phyloP scores from a whole-genome alignment of 2,113 vertebrate genomes.

The Alligator mississippiensis region DNA sequence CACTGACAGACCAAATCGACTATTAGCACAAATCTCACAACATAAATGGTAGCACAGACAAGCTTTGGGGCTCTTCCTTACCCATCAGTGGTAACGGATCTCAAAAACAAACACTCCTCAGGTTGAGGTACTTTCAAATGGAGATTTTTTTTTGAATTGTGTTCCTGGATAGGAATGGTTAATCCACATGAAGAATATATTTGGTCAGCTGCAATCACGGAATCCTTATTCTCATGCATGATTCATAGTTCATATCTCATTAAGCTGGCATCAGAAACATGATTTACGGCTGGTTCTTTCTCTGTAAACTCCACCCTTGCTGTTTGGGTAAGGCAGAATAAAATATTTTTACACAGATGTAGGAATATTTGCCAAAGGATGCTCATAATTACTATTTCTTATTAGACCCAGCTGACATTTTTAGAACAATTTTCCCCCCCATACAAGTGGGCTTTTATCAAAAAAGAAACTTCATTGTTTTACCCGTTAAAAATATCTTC shows the following conservation, averaged over 20 bases:
- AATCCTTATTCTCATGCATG: constrained; percentile 20
- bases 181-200: neutral
- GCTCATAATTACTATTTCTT: neutral
- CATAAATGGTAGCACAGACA: neutral
- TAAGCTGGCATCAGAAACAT: constrained; percentile 16
- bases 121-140: neutral
- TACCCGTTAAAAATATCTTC: neutral
- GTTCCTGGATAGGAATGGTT: neutral
- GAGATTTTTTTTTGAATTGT: neutral
- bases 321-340: constrained; percentile 41
- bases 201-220: constrained; percentile 39
- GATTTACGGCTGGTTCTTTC: constrained; percentile 50
- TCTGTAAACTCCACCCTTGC: constrained; percentile 6
- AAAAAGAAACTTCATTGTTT: neutral
- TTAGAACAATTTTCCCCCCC: neutral
- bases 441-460: neutral
- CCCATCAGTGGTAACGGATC: neutral
- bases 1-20: neutral
- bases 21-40: neutral
- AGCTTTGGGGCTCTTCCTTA: neutral
- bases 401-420: neutral
- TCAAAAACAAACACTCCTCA: neutral
- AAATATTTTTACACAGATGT: constrained; percentile 13
- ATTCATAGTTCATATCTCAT: constrained; percentile 35
- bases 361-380: constrained; percentile 14